Percentiles rank a stretch among this genome's conserved stretches.
phyloP scores from a whole-genome alignment of 30 jellyfish, hydroid and myxozoan species.

The Aurelia aurita complex sp. Pacific region DNA sequence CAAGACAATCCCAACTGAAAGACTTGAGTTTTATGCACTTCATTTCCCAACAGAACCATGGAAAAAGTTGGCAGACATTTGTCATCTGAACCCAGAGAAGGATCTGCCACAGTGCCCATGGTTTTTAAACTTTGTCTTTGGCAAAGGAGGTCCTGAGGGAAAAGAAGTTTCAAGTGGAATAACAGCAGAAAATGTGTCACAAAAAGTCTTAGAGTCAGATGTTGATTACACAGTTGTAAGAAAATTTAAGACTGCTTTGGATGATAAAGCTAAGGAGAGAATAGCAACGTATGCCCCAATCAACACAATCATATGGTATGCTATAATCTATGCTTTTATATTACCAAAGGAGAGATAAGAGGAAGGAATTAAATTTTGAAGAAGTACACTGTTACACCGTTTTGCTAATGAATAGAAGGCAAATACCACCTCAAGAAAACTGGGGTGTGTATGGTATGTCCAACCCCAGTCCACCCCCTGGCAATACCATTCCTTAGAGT shows the following conservation, averaged over 20 bases:
- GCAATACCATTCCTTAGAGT: too few relatives aligned
- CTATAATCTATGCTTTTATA: too few relatives aligned
- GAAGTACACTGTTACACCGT: too few relatives aligned
- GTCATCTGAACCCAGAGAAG: slow-evolving; percentile 68
- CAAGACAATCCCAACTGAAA: slow-evolving; percentile 38
- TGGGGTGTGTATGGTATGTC: too few relatives aligned
- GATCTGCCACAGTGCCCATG: slow-evolving; percentile 79
- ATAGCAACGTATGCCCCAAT: slow-evolving; percentile 48
- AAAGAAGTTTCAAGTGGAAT: background rate
- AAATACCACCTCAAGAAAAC: too few relatives aligned
- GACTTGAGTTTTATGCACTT: slow-evolving; percentile 52
- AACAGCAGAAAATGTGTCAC: slow-evolving; percentile 47
- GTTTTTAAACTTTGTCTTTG: slow-evolving; percentile 66
- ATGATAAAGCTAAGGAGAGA: slow-evolving; percentile 58
- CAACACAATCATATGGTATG: slow-evolving; percentile 62
- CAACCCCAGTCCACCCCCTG: too few relatives aligned
- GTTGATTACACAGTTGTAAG: slow-evolving; percentile 67
- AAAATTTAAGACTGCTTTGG: slow-evolving; percentile 17
- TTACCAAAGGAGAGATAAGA: too few relatives aligned
- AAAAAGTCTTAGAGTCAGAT: slow-evolving; percentile 42
- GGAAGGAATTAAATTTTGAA: too few relatives aligned
- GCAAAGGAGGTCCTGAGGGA: slow-evolving; percentile 38
- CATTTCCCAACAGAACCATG: slow-evolving; percentile 78
- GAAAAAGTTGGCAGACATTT: slow-evolving; percentile 71
- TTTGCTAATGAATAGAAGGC: too few relatives aligned